Evolutionary conservation across 2,888 invertebrate genomes (phyloP), one percentile per base, ranked within the genome.

Genomic region (Noctua pronuba): DNA sequence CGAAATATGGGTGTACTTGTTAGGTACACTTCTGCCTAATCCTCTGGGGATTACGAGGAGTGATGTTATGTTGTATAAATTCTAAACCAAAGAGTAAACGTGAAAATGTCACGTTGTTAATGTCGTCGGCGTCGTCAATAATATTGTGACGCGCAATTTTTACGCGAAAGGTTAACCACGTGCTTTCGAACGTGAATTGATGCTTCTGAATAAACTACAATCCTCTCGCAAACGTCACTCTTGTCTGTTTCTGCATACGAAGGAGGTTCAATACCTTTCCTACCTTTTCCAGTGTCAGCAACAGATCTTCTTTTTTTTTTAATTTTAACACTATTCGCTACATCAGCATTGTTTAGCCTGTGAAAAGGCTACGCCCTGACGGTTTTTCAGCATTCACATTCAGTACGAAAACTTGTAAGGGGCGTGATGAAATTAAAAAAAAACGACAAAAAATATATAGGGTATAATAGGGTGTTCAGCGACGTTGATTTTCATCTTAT

Each of bases 161-260:
- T 16, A 46, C 16, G 28, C 28, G 21, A 77, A 65, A 72, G n/a
- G 65, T 66, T 60, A 38, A 16, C 55, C 71, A 67, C 65, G 77
- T 82, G 62, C 55, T 31, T 38, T 66, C 21, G 16, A 69, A 82
- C 77, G 73, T 77, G 60, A 70, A n/a, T 4, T 46, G 31, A 28
- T 7, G 16, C 55, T 67, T 21, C 21, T 38, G 65, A 46, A 69
- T 16, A 55, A 18, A n/a, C 24, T 16, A 58, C 58, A 58, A 67
- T 46, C 70, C 49, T 24, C 49, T 68, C 35, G 28, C 2, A 2
- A 73, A 70, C 55, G 62, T 58, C 69, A 67, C 41, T 70, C 16
- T 66, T 66, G 13, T 41, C 41, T 28, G 38, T 46, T 77, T 46
- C 60, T 60, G 35, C 68, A 41, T n/a, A 69, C 4, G 3, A 58